Percentiles rank a stretch among this genome's conserved stretches.
These are phyloP conservation scores for Stenodera caucasica DNA, from an alignment of 2,888 invertebrate species.

Conservation along the genomic window DNA sequence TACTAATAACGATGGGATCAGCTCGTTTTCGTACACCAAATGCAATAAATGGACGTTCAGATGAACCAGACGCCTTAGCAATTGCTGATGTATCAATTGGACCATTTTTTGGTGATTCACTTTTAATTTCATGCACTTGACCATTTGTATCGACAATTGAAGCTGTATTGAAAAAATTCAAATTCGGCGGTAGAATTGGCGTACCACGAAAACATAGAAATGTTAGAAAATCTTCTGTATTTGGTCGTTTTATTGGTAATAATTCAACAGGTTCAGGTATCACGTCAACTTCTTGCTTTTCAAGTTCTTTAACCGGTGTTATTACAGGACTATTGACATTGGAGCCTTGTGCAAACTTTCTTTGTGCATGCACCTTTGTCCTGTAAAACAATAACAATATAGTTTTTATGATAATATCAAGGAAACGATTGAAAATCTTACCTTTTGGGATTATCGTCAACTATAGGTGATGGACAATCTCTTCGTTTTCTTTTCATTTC, in stretches of 20 bases:
- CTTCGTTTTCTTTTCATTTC: slow-evolving; percentile 55
- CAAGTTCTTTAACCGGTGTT: slow-evolving; percentile 65
- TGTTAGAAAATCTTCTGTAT: slow-evolving; percentile 83
- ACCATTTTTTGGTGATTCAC: slow-evolving; percentile 47
- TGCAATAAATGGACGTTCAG: slow-evolving; percentile 56
- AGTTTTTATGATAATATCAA: not conserved
- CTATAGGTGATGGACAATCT: slow-evolving; percentile 44
- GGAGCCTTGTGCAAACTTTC: slow-evolving; percentile 85
- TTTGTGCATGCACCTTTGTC: slow-evolving; percentile 80
- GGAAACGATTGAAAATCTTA: slow-evolving; percentile 30
- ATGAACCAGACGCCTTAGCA: slow-evolving; percentile 42
- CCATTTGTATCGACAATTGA: slow-evolving; percentile 52
- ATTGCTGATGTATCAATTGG: slow-evolving; percentile 47
- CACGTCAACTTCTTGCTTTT: slow-evolving; percentile 55
- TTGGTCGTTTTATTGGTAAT: slow-evolving; percentile 69
- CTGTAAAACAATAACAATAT: slow-evolving; percentile 53
- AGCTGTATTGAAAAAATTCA: slow-evolving; percentile 69
- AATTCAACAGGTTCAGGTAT: slow-evolving; percentile 63
- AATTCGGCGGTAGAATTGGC: slow-evolving; percentile 68
- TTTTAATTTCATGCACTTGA: slow-evolving; percentile 50
- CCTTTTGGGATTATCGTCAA: slow-evolving; percentile 57
- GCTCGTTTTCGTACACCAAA: slow-evolving; percentile 63
- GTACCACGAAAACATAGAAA: slow-evolving; percentile 83
- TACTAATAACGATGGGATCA: slow-evolving; percentile 56
- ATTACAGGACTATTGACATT: slow-evolving; percentile 61